Percentiles rank a stretch among this genome's conserved stretches.
Evolutionary conservation across 2,888 invertebrate genomes (phyloP).

Genomic region (Chrysodeixis includens): DNA sequence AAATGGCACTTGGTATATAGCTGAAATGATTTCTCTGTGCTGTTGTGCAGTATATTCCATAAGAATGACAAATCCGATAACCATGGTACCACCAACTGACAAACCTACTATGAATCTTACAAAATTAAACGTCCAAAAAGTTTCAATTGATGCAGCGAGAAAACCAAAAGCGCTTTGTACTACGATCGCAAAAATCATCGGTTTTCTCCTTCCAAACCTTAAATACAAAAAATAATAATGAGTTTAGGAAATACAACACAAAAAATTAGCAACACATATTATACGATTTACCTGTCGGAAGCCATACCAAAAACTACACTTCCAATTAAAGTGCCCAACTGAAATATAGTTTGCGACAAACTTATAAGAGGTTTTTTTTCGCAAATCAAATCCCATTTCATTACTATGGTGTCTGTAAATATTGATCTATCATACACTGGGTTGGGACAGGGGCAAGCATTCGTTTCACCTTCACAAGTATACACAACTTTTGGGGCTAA

Average conservation of each 20-base stretch:
- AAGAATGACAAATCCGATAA: constrained; percentile 88
- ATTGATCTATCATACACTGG: constrained; percentile 90
- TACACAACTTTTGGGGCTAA: constrained; percentile 68
- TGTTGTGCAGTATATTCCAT: constrained; percentile 91
- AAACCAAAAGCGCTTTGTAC: constrained; percentile 92
- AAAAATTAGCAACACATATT: no score
- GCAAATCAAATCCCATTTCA: constrained; percentile 94
- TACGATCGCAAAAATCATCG: constrained; percentile 92
- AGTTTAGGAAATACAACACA: not conserved
- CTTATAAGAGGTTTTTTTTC: constrained; percentile 90
- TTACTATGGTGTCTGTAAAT: constrained; percentile 92
- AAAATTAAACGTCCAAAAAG: constrained; percentile 89
- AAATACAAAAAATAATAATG: constrained; percentile 55
- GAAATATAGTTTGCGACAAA: constrained; percentile 92
- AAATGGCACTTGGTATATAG: constrained; percentile 92
- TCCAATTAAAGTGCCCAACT: constrained; percentile 93
- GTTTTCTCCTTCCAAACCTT: constrained; percentile 93
- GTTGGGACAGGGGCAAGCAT: constrained; percentile 87
- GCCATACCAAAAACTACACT: constrained; percentile 92
- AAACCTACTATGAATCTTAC: constrained; percentile 92
- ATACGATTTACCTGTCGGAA: constrained; percentile 92
- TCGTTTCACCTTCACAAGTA: constrained; percentile 47
- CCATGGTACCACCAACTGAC: constrained; percentile 95
- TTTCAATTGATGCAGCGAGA: constrained; percentile 90
- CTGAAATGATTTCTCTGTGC: constrained; percentile 88